These are phyloP conservation scores for Monochamus alternatus DNA, from an alignment of 2,888 invertebrate species.

Conservation along the genomic window DNA sequence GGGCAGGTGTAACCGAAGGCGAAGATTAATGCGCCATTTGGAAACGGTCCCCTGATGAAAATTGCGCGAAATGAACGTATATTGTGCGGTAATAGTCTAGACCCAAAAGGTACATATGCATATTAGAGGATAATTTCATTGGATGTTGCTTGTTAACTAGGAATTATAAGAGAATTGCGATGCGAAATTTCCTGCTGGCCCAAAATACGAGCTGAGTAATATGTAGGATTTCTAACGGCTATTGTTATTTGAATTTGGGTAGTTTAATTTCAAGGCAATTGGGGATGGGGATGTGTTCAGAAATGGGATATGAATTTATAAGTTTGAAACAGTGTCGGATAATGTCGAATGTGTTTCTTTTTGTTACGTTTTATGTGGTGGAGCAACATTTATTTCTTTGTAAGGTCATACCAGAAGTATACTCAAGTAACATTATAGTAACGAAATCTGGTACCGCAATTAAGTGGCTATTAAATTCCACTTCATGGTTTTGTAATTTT, in stretches of 20 bases:
- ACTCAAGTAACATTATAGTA: no score
- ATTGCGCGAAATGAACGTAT: neutral
- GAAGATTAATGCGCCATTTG: neutral
- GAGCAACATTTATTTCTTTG: no score
- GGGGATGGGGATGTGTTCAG: no score
- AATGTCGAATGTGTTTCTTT: no score
- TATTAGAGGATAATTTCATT: slow-evolving; percentile 2
- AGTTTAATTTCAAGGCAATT: no score
- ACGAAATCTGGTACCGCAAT: no score
- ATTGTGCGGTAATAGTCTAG: neutral
- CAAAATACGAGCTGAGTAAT: neutral
- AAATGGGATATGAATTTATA: no score
- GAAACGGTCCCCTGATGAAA: neutral
- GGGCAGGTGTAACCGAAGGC: neutral
- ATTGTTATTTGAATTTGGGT: neutral
- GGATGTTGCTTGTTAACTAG: neutral
- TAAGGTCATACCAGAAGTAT: no score
- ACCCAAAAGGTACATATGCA: neutral
- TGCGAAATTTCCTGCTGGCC: neutral
- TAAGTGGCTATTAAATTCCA: no score
- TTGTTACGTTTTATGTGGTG: no score
- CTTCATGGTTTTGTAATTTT: no score
- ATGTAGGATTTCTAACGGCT: neutral
- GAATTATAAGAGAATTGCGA: slow-evolving; percentile 3
- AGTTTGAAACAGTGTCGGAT: no score